phyloP scores from a whole-genome alignment of 37 sponge, comb jelly and placozoan species.

The Spongilla lacustris region DNA sequence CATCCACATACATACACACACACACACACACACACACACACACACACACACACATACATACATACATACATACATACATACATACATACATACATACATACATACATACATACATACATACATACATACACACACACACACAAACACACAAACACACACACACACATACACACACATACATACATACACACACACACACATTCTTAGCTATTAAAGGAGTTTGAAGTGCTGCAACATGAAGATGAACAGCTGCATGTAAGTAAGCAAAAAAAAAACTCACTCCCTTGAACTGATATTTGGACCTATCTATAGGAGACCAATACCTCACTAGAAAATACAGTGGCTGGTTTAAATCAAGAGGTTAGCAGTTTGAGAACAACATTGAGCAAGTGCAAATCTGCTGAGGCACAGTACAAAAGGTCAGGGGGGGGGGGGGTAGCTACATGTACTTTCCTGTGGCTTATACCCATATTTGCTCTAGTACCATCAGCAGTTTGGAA shows the following conservation, averaged over 20 bases:
- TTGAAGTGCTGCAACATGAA: conserved; percentile 28
- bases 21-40: neutral
- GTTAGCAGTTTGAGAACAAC: neutral
- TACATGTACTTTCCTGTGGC: too few relatives aligned
- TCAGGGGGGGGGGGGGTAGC: neutral
- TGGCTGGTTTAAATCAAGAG: neutral
- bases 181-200: neutral
- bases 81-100: neutral
- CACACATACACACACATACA: too few relatives aligned
- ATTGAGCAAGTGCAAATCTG: neutral
- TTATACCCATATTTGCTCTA: neutral
- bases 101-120: neutral
- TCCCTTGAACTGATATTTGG: too few relatives aligned
- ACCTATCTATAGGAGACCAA: neutral
- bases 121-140: neutral
- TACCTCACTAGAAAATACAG: neutral
- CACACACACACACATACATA: too few relatives aligned
- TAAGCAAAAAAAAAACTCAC: too few relatives aligned
- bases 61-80: too few relatives aligned
- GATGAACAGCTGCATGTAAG: neutral
- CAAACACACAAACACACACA: too few relatives aligned
- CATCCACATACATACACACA: neutral
- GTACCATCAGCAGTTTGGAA: conserved; percentile 25
- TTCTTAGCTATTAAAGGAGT: conserved; percentile 18
- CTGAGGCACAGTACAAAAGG: conserved; percentile 15